Conservation (phyloP, 2,888 invertebrate genomes). For the Gibbula magus region DNA sequence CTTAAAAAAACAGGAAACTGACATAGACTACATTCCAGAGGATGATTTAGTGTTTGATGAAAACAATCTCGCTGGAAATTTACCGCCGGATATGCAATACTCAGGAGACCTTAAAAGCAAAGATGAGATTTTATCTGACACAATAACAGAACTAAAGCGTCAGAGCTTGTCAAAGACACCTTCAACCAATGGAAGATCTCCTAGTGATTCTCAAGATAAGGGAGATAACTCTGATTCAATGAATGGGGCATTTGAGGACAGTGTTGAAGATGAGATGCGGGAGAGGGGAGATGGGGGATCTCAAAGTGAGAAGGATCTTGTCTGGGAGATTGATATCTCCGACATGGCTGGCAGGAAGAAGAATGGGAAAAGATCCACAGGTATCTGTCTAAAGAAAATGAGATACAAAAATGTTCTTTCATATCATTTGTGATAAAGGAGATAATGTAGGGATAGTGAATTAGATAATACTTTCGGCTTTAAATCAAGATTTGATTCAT, state of each 20-base stretch:
- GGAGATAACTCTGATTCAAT: slow-evolving; percentile 27
- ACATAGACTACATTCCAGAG: not conserved
- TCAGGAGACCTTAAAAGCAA: not conserved
- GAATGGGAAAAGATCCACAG: slow-evolving; percentile 39
- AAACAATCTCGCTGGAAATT: slow-evolving; percentile 2
- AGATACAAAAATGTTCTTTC: too few species aligned
- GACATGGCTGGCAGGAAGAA: slow-evolving; percentile 39
- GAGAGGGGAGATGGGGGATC: slow-evolving; percentile 23
- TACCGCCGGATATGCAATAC: slow-evolving; percentile 1
- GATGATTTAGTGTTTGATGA: slow-evolving; percentile 15
- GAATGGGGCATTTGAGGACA: not conserved
- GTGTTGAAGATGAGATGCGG: not conserved
- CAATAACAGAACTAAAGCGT: not conserved
- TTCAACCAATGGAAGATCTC: not conserved
- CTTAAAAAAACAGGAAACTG: not conserved
- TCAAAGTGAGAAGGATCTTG: slow-evolving; percentile 26
- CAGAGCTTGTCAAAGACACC: not conserved
- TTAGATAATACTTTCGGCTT: too few species aligned
- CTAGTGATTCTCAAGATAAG: slow-evolving; percentile 8
- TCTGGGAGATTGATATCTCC: slow-evolving; percentile 50
- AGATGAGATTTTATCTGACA: not conserved
- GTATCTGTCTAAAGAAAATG: slow-evolving; percentile 30
- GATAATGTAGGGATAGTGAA: too few species aligned
- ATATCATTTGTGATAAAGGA: too few species aligned
- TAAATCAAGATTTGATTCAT: too few species aligned